Base-by-base conservation (phyloP, 2,113 vertebrate species). In the Antechinus stuartii region DNA sequence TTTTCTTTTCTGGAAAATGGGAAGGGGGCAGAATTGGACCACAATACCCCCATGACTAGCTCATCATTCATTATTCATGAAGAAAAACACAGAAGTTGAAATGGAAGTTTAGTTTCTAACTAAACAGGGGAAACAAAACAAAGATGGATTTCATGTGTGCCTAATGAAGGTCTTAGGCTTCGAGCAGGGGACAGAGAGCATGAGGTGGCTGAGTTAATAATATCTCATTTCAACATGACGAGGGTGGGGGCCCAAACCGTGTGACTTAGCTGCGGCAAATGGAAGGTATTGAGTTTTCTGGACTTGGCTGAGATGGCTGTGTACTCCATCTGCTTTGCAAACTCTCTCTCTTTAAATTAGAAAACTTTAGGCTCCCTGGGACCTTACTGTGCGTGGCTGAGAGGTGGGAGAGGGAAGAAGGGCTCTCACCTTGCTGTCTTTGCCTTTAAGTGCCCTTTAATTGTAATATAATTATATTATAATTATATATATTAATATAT, bases 151-250 rank as follows among this genome's bases (percentile, higher is more conserved):
- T 97, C 90, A 11, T 97, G 92, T 76, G 89, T 95, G 96, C 92
- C 90, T 84, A 94, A 92, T 96, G 94, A 95, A 95, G 96, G 12
- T 47, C 96, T 98, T n/a, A 8, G 94, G 91, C 1, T 96, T 96
- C 91, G 84, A 93, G 96, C 90, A 97, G 96, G 92, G 95, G 92
- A 94, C 95, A 92, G 30, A 92, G 54, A 56, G 12, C 46, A 94
- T 49, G 23, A 95, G 52, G 54, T 96, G 94, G 94, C 90, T 84
- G 68, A 97, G 92, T 92, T 97, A 95, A 97, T 96, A 93, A 92
- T 84, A 95, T 19, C 91, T 95, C 93, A 94, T 96, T 96, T 97
- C 90, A 50, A 95, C 90, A 91, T 96, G 84, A 96, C 53, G 84
- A 92, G 54, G 30, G 1, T 30, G 68, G n/a, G 46, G n/a, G 11